Base-by-base conservation (phyloP, 2,113 vertebrate genomes). In the Uria aalge region DNA sequence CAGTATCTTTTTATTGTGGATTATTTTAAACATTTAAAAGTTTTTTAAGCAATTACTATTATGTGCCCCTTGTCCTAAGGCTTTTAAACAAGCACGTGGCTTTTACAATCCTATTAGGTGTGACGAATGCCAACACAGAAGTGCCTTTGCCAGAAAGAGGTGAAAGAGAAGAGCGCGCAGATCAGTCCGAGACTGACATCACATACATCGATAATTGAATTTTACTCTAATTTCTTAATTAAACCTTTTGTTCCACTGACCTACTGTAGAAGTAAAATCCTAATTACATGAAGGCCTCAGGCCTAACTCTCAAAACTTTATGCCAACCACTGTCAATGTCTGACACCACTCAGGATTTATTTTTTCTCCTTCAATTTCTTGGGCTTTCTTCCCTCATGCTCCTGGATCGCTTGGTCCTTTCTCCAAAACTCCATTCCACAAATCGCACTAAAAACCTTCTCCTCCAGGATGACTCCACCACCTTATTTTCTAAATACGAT, bases 31-130 rank as follows among this genome's bases (percentile, higher is more conserved):
- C 8, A 38, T 90, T 67, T 76, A 57, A 9, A 88, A 53, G 48
- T 93, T 93, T 59, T 17, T 55, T 64, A 78, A 69, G 30, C 9
- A 67, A 82, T 77, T 71, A 52, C 32, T 88, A 5, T 23, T 57
- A 26, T 6, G 12, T 36, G 36, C 26, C 67, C 30, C 48, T 74
- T 90, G 43, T 83, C 63, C 41, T 59, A 38, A 92, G 15, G n/a
- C 29, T 78, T 91, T 82, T 93, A 77, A 94, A 80, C 1, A 3
- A 83, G 75, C 17, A 71, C 18, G 2, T 69, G 15, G 50, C 55
- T 96, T 92, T 95, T 83, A 38, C 71, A 67, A 88, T 90, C 59
- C 77, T 27, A 8, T 38, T 59, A 97, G 96, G 96, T 92, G 75
- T 29, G 56, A 95, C 6, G 45, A 93, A n/a, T 36, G 38, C 64